Conservation (phyloP, 1,140 invertebrate species). For the Drosophila baimaii region DNA sequence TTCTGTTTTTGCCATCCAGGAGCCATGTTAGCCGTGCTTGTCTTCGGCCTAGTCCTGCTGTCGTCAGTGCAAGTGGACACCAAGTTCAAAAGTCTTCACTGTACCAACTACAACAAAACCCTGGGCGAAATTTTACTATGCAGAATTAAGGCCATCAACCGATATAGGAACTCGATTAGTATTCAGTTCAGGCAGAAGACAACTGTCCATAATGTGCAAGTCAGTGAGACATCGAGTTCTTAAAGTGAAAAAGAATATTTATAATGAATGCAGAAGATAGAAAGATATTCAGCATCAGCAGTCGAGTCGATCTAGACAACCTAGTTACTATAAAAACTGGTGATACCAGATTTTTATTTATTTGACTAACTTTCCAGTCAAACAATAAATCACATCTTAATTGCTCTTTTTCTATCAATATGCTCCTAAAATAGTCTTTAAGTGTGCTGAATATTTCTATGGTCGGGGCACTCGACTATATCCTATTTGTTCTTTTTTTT, state of each 20-base stretch:
- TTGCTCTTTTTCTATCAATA: too few species aligned
- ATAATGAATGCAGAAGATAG: not conserved
- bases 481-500: not conserved
- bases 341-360: too few species aligned
- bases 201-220: conserved; percentile 7
- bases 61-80: conserved; percentile 26
- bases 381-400: too few species aligned
- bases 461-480: not conserved
- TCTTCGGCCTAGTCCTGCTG: conserved; percentile 11
- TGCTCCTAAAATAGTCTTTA: too few species aligned
- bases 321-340: not conserved
- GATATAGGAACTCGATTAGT: conserved; percentile 35
- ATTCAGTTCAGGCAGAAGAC: conserved; percentile 20
- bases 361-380: too few species aligned
- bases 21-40: conserved; percentile 5
- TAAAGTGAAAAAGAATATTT: not conserved
- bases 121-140: conserved; percentile 23
- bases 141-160: conserved; percentile 44
- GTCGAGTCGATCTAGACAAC: too few species aligned
- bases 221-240: not conserved
- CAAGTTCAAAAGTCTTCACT: conserved; percentile 46
- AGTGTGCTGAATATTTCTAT: not conserved
- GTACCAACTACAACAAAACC: conserved; percentile 14
- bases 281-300: not conserved
- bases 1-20: not conserved